phyloP scores from a whole-genome alignment of 2,888 invertebrate genomes.

The Atethmia centrago region DNA sequence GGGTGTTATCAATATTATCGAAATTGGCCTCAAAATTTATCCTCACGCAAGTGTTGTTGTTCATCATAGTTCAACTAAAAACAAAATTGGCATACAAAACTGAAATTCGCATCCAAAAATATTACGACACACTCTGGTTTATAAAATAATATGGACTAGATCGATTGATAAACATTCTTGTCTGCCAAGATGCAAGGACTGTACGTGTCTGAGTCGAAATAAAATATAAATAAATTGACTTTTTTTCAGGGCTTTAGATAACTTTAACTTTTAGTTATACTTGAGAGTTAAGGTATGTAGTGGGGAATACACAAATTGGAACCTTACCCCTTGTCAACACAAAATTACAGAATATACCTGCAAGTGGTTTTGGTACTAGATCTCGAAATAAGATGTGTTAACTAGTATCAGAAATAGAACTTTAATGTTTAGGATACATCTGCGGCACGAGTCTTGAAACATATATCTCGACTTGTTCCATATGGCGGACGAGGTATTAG shows the following conservation, averaged over 20 bases:
- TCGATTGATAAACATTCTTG: not conserved
- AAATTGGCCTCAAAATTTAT: constrained; percentile 77
- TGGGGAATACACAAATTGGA: not conserved
- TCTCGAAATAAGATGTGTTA: not conserved
- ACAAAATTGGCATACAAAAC: constrained; percentile 81
- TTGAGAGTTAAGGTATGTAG: no score
- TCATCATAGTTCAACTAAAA: constrained; percentile 67
- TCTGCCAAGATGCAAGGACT: not conserved
- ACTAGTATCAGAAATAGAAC: not conserved
- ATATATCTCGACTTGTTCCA: not conserved
- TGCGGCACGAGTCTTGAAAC: no score
- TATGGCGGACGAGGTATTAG: not conserved
- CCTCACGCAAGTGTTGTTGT: constrained; percentile 65
- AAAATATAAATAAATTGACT: not conserved
- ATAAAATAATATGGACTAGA: not conserved
- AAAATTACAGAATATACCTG: not conserved
- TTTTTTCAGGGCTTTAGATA: not conserved
- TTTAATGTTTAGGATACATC: not conserved
- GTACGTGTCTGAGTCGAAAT: not conserved
- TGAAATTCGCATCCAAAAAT: constrained; percentile 50
- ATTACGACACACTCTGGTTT: constrained; percentile 79
- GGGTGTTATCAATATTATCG: constrained; percentile 67
- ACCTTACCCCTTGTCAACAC: not conserved
- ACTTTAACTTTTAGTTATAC: not conserved
- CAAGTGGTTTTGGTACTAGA: not conserved